Evolutionary conservation across 2,888 invertebrate species (phyloP), one percentile per base, ranked within the genome.

Genomic region (Brachypalpus laphriformis): DNA sequence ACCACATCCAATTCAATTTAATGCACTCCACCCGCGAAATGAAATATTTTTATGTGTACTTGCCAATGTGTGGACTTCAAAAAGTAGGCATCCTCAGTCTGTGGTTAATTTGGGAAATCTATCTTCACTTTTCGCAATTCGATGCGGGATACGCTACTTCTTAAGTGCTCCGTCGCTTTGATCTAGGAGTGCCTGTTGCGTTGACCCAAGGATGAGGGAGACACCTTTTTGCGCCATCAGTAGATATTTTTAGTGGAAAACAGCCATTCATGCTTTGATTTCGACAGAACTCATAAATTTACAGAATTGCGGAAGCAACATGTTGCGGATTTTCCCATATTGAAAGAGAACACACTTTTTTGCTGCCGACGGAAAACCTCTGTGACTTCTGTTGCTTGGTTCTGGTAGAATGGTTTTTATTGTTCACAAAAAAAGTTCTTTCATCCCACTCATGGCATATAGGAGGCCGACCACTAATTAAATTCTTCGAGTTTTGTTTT

Each of bases 231-330:
- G 59, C 18, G 1, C 11, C 8, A 25, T 8, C 7, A 20, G 28
- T 22, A 20, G 31, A 42, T 66, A 75, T 65, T 75, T 75, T 65
- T 70, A 56, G 31, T 57, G 4, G 1, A 34, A 18, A 1, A 18
- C 47, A 18, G 45, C 59, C 68, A 42, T 45, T 47, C 18, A 28
- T 56, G 40, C 66, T 83, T 82, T 83, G 66, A 74, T 83, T 78
- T 78, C 57, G 63, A 63, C 68, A 66, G 61, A 25, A 56, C 22
- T 63, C 77, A 75, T 70, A 83, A 70, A 74, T 78, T 70, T 65
- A 14, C 28, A 9, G 51, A 74, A 78, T 75, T 75, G 74, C 83
- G 83, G 83, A 83, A 83, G 80, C 80, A 83, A 75, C 83, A 83
- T 75, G 74, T 75, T 83, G 83, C 80, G 37, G 66, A 68, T 78